These are phyloP conservation scores for Rhinogobius similis DNA, from an alignment of 2,113 vertebrate species.

Conservation along the genomic window DNA sequence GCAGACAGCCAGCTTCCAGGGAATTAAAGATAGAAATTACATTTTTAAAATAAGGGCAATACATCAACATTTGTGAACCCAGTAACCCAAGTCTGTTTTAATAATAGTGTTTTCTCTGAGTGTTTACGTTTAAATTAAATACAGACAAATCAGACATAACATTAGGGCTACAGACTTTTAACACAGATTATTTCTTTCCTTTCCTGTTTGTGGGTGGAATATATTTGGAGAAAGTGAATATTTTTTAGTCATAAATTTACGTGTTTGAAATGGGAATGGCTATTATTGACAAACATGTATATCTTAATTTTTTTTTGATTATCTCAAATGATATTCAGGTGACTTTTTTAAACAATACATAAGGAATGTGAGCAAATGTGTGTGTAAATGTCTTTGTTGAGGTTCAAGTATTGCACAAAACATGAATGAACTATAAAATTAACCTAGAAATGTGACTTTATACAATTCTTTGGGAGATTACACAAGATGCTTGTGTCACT, in stretches of 20 bases:
- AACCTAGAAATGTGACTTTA: no score
- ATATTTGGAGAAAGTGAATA: background rate
- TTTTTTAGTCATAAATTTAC: background rate
- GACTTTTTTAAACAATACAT: no score
- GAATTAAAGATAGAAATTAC: conserved; percentile 16
- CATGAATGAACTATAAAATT: no score
- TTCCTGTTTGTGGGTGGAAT: no score
- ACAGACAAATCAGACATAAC: conserved; percentile 2
- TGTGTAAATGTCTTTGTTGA: no score
- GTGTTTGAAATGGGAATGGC: background rate
- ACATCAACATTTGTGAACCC: background rate
- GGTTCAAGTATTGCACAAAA: no score
- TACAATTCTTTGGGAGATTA: no score
- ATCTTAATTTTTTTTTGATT: no score
- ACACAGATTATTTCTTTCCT: background rate
- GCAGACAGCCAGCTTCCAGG: conserved; percentile 35
- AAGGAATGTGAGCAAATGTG: no score
- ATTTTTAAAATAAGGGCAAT: background rate
- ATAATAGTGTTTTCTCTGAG: background rate
- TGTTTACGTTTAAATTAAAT: background rate
- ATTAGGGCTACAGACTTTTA: conserved; percentile 14
- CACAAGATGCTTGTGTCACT: no score
- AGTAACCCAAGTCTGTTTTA: background rate
- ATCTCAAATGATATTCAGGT: no score
- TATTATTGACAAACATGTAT: no score